Percentiles rank a stretch among this genome's conserved stretches.
Evolutionary conservation across 2,797 vertebrate genomes (phyloP).

Genomic region (Siniperca undulata): DNA sequence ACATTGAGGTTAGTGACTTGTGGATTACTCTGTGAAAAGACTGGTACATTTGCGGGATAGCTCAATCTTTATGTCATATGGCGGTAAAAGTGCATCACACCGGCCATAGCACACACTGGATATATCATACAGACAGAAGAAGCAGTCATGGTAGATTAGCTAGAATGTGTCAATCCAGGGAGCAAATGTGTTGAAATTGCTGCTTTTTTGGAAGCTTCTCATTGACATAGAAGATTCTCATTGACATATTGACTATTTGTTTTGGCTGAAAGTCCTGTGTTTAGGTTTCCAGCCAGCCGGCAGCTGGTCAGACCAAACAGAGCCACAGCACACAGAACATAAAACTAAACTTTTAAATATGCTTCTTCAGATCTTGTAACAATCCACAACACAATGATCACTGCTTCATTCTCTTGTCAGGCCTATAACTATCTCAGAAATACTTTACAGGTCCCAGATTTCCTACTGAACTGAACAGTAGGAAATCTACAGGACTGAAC

Average conservation of each 20-base stretch:
- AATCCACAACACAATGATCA: neutral
- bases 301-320: neutral
- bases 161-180: neutral
- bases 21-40: neutral
- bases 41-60: neutral
- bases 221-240: neutral
- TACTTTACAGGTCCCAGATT: neutral
- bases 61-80: neutral
- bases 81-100: neutral
- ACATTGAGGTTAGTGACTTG: neutral
- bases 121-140: neutral
- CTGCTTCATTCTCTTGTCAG: neutral
- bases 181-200: neutral
- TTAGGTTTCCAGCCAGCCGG: neutral
- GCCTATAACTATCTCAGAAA: neutral
- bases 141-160: neutral
- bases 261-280: neutral
- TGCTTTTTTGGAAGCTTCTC: neutral
- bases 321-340: neutral
- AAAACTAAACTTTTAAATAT: neutral
- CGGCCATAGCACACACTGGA: neutral
- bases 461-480: neutral
- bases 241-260: neutral
- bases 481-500: slow-evolving; percentile 7
- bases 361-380: neutral